These are phyloP conservation scores for Hedychridium roseum DNA, from an alignment of 2,888 invertebrate species.

Conservation along the genomic window DNA sequence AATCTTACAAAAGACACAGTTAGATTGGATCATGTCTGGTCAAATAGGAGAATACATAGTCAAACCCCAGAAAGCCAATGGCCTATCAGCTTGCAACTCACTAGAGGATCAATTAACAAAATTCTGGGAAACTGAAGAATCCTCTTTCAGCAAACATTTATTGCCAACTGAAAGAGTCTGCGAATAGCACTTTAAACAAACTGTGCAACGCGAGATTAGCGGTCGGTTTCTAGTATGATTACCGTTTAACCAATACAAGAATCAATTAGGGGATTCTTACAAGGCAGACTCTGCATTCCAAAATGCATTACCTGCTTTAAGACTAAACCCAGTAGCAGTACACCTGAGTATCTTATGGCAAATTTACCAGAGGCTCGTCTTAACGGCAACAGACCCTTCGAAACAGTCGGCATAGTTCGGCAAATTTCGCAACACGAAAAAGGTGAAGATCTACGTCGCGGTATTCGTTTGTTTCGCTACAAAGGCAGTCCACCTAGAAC, in stretches of 20 bases:
- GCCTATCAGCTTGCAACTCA: slow-evolving; percentile 10
- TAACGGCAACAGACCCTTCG: no score
- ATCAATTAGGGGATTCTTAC: slow-evolving; percentile 19
- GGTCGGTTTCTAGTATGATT: slow-evolving; percentile 20
- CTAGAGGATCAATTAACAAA: slow-evolving; percentile 14
- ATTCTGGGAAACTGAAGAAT: slow-evolving; percentile 23
- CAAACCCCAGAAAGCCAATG: neutral
- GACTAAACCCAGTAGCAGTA: no score
- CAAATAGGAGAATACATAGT: slow-evolving; percentile 8
- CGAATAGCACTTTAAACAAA: slow-evolving; percentile 16
- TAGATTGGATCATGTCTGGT: slow-evolving; percentile 22
- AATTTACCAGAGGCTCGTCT: no score
- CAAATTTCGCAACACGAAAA: no score
- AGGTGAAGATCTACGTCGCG: no score
- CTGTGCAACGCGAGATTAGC: slow-evolving; percentile 9
- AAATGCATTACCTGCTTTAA: no score
- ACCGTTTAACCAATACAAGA: slow-evolving; percentile 11
- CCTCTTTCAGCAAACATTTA: neutral
- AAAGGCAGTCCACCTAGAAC: slow-evolving; percentile 29
- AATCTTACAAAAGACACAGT: slow-evolving; percentile 18
- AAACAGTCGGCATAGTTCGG: no score
- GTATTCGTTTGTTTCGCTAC: no score
- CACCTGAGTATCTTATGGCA: no score
- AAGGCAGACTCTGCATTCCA: no score
- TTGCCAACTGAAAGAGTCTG: slow-evolving; percentile 18